Evolutionary conservation across 2,888 invertebrate species (phyloP).

Genomic region (Cataglyphis rosenhaueri): DNA sequence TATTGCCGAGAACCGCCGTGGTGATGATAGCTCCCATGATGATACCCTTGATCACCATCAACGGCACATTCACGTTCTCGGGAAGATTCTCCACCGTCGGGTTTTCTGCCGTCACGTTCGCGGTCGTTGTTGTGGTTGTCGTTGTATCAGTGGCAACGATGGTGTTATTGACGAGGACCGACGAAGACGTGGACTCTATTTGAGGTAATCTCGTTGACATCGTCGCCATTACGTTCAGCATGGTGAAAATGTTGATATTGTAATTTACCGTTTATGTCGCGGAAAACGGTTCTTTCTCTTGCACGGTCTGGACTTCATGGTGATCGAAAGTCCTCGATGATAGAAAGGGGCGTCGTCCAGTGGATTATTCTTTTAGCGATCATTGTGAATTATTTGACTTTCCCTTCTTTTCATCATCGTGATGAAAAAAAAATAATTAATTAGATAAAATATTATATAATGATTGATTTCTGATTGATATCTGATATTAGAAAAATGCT

Average conservation of each 20-base stretch:
- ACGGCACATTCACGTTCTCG: constrained; percentile 80
- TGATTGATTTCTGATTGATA: not conserved
- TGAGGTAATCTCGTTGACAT: constrained; percentile 80
- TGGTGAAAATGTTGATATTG: constrained; percentile 54
- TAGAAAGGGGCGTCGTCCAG: not conserved
- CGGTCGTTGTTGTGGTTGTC: constrained; percentile 60
- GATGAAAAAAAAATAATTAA: not conserved
- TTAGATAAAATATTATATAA: not conserved
- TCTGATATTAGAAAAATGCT: not conserved
- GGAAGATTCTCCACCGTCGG: constrained; percentile 82
- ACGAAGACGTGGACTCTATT: constrained; percentile 74
- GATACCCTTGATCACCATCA: constrained; percentile 90
- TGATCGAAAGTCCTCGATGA: not conserved
- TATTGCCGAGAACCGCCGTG: constrained; percentile 96
- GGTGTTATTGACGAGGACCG: constrained; percentile 50
- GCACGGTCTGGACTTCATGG: constrained; percentile 10
- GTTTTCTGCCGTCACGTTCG: constrained; percentile 79
- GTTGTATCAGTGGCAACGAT: constrained; percentile 61
- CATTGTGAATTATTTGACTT: not conserved
- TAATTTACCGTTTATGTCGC: constrained; percentile 1
- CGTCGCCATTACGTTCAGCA: constrained; percentile 83
- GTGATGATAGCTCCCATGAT: constrained; percentile 95
- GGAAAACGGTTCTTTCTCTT: not conserved
- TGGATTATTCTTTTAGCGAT: constrained; percentile 7
- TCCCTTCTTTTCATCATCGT: not conserved